Evolutionary conservation across 2,888 invertebrate genomes (phyloP), one percentile per base, ranked within the genome.

Genomic region (Prosopocoilus inquinatus): DNA sequence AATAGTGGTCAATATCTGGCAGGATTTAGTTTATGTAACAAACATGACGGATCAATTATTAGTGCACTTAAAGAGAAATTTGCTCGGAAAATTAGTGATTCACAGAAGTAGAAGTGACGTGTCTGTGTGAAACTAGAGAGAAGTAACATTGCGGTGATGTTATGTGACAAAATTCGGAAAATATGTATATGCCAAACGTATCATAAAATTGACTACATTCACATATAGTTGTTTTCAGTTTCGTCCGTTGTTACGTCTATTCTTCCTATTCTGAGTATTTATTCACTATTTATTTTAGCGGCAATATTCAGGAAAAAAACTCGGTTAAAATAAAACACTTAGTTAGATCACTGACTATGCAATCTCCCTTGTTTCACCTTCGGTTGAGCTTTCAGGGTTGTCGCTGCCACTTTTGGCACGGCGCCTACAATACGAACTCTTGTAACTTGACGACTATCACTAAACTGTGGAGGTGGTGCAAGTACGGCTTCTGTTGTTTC

Each of bases 401-500:
- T 16, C 20, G 62, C 34, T n/a, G 55, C 20, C 55, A 75, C 75
- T 79, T 93, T 93, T 63, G 92, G 91, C 72, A 91, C 84, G 58
- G 91, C 88, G 54, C 90, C 91, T 50, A 93, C 90, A 64, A 93
- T 91, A 65, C 92, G 83, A 53, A 90, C 91, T 67, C 88, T 83
- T 41, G 80, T 79, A 66, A 82, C 81, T 61, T 75, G 79, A 53
- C 80, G 75, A 63, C 82, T 82, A 79, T 94, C 94, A 77, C 90
- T 91, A 79, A 94, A 94, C 78, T 94, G 94, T 36, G 94, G 94
- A 35, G 94, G 94, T 36, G 94, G 94, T 16, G 92, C 91, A 11
- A 91, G 83, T 49, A 87, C 80, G 56, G 85, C 83, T 60, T 82
- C 83, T 3, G 79, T 69, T 55, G 59, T 59, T 36, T 63, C 66